A percentile compares a stretch with the other conserved stretches of the same genome.
These are phyloP conservation scores for Dasysyrphus albostriatus DNA, from an alignment of 2,888 invertebrate species.

Conservation along the genomic window DNA sequence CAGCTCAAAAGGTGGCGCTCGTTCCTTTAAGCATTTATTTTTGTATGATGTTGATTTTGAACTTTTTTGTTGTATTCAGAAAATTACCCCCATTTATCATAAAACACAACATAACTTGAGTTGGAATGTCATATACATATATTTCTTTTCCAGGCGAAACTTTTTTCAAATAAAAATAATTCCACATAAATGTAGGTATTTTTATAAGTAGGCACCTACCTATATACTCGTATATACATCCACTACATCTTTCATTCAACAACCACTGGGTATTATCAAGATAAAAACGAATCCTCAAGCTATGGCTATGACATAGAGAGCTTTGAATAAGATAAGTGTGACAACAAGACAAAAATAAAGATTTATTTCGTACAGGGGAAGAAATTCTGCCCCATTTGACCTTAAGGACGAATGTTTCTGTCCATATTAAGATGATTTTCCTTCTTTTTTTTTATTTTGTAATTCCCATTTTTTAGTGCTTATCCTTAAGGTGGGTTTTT, in stretches of 20 bases:
- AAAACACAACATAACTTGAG: conserved; percentile 1
- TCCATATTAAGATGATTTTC: conserved; percentile 30
- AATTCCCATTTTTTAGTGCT: conserved; percentile 1
- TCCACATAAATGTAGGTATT: conserved; percentile 2
- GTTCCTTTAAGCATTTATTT: neutral
- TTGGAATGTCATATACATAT: neutral
- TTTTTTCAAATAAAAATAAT: conserved; percentile 26
- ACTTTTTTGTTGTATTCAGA: neutral
- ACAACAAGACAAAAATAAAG: conserved; percentile 5
- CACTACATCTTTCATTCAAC: conserved; percentile 26
- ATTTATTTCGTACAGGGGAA: conserved; percentile 9
- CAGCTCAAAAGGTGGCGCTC: neutral
- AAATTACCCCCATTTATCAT: conserved; percentile 31
- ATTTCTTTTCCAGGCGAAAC: neutral
- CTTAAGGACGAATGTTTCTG: conserved; percentile 22
- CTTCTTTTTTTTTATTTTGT: neutral
- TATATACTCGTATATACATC: neutral
- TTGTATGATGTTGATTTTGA: conserved; percentile 6
- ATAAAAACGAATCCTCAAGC: conserved; percentile 15
- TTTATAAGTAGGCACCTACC: neutral
- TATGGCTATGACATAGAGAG: conserved; percentile 16
- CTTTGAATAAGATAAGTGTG: conserved; percentile 44
- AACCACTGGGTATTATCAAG: conserved; percentile 10
- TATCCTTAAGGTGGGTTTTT: conserved; percentile 6
- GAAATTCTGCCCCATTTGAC: conserved; percentile 34